Base-by-base conservation (phyloP, 53 echinoderm and acorn worm species). In the Holothuria scabra region DNA sequence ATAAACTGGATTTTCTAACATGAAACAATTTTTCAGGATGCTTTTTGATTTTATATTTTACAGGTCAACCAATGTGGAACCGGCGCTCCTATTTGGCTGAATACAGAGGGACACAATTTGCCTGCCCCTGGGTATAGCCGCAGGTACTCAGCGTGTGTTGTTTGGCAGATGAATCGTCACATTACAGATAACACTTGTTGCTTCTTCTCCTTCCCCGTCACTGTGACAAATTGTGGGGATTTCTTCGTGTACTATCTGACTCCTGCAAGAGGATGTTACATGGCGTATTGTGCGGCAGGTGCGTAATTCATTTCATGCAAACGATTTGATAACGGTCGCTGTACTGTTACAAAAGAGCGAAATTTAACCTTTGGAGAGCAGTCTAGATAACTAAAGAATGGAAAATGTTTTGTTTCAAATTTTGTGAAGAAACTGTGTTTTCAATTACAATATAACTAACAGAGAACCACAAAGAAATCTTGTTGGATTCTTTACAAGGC, bases 231-330 rank as follows among this genome's bases (percentile, higher is more conserved):
- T 84, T 99, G 99, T 52, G 92, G 91, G 33, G 93, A 99, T 64
- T 99, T 94, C 84, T 92, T 94, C 48, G 94, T 95, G 35, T 99
- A 99, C 67, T 87, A 92, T 67, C 80, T 99, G 22, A 84, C 87
- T 46, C 99, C 99, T 33, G 87, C 91, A n/a, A 86, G 91, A 84
- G 91, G 90, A 4, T 99, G 99, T 64, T 86, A 90, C 76, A 92
- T 99, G 94, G 92, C 99, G 8, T 99, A 99, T 59, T 99, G 99
- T 70, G 91, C 93, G 23, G 85, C 85, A 80, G 94, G 99, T 99
- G 18, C 18, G 52, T 52, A 18, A 52, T 52, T 52, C 52, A 52
- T 52, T 52, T 52, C 52, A 16, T 4, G 52, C 52, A 52, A 41
- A 41, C 10, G 2, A 41, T 6, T 0, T 0, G 6, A 8, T 41